phyloP scores from a whole-genome alignment of 2,113 vertebrate species.

The Solenodon paradoxus region DNA sequence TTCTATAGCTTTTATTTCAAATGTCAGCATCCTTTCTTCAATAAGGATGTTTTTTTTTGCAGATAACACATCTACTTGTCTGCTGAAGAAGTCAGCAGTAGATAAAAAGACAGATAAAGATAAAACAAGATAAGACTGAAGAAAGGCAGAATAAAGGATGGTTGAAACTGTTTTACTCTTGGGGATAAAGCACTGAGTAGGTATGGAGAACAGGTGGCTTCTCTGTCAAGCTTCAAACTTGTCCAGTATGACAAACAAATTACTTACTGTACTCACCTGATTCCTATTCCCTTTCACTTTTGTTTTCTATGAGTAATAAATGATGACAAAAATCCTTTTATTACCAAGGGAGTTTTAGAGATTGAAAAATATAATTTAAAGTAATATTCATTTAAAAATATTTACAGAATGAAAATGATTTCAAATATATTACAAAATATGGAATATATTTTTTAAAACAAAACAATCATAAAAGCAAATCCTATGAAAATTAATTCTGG shows the following conservation, averaged over 20 bases:
- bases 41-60: neutral
- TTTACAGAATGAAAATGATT: neutral
- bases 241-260: neutral
- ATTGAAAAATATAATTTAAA: constrained; percentile 20
- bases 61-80: neutral
- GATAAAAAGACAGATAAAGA: neutral
- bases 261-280: neutral
- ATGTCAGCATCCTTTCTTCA: neutral
- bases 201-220: neutral
- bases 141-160: neutral
- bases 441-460: neutral
- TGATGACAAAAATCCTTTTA: neutral
- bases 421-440: neutral
- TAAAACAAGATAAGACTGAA: neutral
- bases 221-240: neutral
- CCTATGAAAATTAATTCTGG: constrained; percentile 24
- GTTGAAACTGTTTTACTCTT: neutral
- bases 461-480: neutral
- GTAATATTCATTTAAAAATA: neutral
- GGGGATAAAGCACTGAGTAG: neutral
- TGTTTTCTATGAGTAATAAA: neutral
- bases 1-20: neutral
- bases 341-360: neutral
- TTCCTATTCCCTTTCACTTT: neutral
- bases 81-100: neutral